Percentiles rank a stretch among this genome's conserved stretches.
Evolutionary conservation across 2,113 vertebrate species (phyloP).

Genomic region (Tragelaphus buxtoni): DNA sequence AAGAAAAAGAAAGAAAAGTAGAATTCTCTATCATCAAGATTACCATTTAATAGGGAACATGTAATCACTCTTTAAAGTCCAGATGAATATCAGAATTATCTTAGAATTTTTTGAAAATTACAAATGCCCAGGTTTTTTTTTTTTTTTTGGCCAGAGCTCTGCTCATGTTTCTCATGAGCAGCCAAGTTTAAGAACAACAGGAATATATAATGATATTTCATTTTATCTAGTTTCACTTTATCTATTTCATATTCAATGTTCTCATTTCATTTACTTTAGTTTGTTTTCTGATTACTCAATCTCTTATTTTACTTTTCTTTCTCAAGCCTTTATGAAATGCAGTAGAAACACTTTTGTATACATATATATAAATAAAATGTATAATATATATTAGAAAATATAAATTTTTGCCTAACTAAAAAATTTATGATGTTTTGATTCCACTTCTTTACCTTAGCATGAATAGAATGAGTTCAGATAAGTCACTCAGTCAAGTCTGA

Average conservation of each 20-base stretch:
- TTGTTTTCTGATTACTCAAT: not conserved
- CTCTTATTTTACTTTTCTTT: not conserved
- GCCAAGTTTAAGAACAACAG: not conserved
- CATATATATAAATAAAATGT: not conserved
- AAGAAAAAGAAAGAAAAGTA: not conserved
- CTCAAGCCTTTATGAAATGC: not conserved
- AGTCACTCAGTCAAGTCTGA: too few species aligned
- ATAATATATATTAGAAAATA: too few species aligned
- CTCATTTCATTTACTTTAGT: not conserved
- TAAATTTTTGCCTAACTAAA: not conserved
- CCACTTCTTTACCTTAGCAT: not conserved
- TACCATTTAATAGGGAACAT: not conserved
- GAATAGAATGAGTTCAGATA: not conserved
- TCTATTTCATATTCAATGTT: not conserved
- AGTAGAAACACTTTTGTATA: not conserved
- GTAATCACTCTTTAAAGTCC: not conserved
- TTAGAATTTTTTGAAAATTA: not conserved
- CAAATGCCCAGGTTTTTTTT: not conserved
- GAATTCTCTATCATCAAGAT: not conserved
- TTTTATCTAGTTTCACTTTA: not conserved
- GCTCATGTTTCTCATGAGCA: not conserved
- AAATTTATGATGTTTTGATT: not conserved
- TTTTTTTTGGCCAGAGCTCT: not conserved
- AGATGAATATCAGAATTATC: not conserved
- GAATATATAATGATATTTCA: not conserved